Percentiles rank a stretch among this genome's conserved stretches.
Conservation (phyloP, 1,140 invertebrate species). For the Drosophila lacteicornis region DNA sequence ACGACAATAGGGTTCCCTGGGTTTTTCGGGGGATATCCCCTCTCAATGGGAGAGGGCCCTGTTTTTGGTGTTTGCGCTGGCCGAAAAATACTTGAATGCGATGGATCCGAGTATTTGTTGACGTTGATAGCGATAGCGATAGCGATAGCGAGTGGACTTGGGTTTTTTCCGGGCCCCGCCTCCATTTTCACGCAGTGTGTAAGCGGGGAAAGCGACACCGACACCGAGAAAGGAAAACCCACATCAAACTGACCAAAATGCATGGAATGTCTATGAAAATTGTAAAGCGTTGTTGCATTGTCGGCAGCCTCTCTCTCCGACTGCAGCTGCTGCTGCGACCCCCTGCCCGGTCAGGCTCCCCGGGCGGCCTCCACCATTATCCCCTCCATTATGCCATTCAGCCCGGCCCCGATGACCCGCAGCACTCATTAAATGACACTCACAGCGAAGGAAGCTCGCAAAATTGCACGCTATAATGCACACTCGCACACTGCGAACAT, state of each 20-base stretch:
- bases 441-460: conserved; percentile 55
- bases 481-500: conserved; percentile 6
- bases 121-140: conserved; percentile 60
- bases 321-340: conserved; percentile 1
- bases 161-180: conserved; percentile 5
- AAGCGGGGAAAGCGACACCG: conserved; percentile 60
- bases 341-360: background rate
- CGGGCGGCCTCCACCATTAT: background rate
- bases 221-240: conserved; percentile 75
- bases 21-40: background rate
- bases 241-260: conserved; percentile 84
- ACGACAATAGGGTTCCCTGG: conserved; percentile 53
- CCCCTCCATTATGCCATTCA: background rate
- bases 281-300: conserved; percentile 72
- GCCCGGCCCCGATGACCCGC: conserved; percentile 7
- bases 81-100: conserved; percentile 68
- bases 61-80: conserved; percentile 60
- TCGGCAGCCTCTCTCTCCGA: conserved; percentile 18
- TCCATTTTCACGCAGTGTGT: conserved; percentile 44
- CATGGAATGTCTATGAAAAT: conserved; percentile 82
- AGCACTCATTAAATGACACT: conserved; percentile 81
- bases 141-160: conserved; percentile 14
- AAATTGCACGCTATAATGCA: conserved; percentile 82
- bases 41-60: conserved; percentile 13
- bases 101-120: conserved; percentile 64